A percentile compares a stretch with the other conserved stretches of the same genome.
These are phyloP conservation scores for Saccopteryx bilineata DNA, from an alignment of 2,113 vertebrate species.

Conservation along the genomic window DNA sequence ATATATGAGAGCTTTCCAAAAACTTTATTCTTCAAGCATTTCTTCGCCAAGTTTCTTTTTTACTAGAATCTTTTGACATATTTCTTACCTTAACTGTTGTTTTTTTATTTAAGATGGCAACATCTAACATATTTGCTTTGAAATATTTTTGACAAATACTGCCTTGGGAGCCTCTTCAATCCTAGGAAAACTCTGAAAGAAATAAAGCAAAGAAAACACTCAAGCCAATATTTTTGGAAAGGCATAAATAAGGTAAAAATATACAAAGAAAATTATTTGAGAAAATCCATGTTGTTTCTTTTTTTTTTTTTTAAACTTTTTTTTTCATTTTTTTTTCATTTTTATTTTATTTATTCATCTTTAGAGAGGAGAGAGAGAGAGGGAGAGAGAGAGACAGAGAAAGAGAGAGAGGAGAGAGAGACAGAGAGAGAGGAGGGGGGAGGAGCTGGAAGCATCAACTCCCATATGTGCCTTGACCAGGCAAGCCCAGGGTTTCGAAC, in stretches of 20 bases:
- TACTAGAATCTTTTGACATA: background rate
- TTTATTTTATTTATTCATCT: too few relatives aligned
- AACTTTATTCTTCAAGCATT: background rate
- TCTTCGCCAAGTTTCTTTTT: background rate
- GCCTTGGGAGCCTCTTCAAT: background rate
- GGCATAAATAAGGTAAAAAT: background rate
- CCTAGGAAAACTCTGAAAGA: background rate
- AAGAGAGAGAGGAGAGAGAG: too few relatives aligned
- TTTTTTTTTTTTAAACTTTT: too few relatives aligned
- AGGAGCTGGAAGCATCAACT: too few relatives aligned
- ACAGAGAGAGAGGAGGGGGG: too few relatives aligned
- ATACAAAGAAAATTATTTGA: background rate
- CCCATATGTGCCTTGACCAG: too few relatives aligned
- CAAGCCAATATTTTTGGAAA: background rate
- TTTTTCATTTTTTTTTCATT: too few relatives aligned
- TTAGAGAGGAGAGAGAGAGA: too few relatives aligned
- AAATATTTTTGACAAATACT: slow-evolving; percentile 3
- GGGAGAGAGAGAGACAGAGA: too few relatives aligned
- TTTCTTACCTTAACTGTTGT: background rate
- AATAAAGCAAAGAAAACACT: background rate
- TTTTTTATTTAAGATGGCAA: background rate
- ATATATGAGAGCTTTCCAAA: background rate
- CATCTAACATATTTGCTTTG: background rate
- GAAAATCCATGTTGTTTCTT: too few relatives aligned
- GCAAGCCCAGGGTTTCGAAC: too few relatives aligned